phyloP scores from a whole-genome alignment of 64 coral and sea anemone genomes.

The Orbicella faveolata region DNA sequence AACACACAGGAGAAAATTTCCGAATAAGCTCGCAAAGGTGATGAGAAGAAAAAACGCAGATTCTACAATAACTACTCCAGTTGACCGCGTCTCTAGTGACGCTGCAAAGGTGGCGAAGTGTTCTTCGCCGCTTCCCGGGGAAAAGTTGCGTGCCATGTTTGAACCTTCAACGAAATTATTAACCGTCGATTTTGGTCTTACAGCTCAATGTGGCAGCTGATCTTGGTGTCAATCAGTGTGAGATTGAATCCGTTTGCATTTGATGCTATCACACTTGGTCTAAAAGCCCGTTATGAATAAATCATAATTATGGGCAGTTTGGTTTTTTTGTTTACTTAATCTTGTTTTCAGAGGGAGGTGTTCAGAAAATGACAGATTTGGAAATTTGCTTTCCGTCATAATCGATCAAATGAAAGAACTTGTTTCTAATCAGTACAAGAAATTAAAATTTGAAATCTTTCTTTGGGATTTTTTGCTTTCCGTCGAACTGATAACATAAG shows the following conservation, averaged over 20 bases:
- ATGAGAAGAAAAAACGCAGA: slow-evolving; percentile 27
- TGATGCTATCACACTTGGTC: not conserved
- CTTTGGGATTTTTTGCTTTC: too few species aligned
- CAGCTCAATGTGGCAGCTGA: not conserved
- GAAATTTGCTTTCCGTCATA: not conserved
- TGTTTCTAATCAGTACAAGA: too few species aligned
- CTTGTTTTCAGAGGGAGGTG: not conserved
- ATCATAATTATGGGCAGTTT: not conserved
- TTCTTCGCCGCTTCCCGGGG: not conserved
- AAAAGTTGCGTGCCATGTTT: not conserved
- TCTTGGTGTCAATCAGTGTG: not conserved
- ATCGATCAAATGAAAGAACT: too few species aligned
- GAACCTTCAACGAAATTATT: not conserved
- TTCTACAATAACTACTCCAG: slow-evolving; percentile 29
- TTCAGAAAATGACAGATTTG: not conserved
- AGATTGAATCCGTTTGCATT: not conserved
- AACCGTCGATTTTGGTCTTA: not conserved
- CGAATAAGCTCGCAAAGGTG: slow-evolving; percentile 20
- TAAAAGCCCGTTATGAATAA: slow-evolving; percentile 37
- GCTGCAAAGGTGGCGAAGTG: not conserved
- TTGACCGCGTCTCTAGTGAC: not conserved
- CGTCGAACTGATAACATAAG: too few species aligned
- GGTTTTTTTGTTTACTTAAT: slow-evolving; percentile 10
- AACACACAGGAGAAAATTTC: slow-evolving; percentile 45
- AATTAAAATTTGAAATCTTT: too few species aligned